Percentiles rank a stretch among this genome's conserved stretches.
phyloP scores from a whole-genome alignment of 2,888 invertebrate genomes.

The Lottia scabra region DNA sequence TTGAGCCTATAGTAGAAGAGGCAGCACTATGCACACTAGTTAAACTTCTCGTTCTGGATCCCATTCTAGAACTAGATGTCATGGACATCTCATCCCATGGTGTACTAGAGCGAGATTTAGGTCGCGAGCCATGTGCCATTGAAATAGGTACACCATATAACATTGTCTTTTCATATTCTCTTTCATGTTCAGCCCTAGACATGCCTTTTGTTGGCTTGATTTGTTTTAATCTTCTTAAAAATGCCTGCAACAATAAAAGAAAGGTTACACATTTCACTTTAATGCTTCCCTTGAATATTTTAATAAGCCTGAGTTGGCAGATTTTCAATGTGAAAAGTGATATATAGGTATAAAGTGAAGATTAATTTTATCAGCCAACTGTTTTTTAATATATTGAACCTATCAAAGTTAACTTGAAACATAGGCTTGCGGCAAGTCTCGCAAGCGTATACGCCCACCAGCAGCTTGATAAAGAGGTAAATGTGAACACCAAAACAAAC shows the following conservation, averaged over 20 bases:
- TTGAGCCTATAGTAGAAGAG: slow-evolving; percentile 24
- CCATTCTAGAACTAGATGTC: slow-evolving; percentile 6
- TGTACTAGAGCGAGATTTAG: background rate
- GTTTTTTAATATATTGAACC: too few species aligned
- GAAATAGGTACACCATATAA: slow-evolving; percentile 49
- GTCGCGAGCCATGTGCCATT: slow-evolving; percentile 29
- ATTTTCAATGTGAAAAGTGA: too few species aligned
- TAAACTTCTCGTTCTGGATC: slow-evolving; percentile 13
- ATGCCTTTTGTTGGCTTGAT: slow-evolving; percentile 50
- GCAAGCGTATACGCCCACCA: too few species aligned
- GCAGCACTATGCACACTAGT: slow-evolving; percentile 11
- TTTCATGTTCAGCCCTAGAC: slow-evolving; percentile 49
- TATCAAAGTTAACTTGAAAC: too few species aligned
- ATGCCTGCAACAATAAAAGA: slow-evolving; percentile 48
- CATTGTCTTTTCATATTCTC: slow-evolving; percentile 44
- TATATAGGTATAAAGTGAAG: too few species aligned
- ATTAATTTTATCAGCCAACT: too few species aligned
- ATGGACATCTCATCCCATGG: slow-evolving; percentile 7
- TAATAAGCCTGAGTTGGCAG: too few species aligned
- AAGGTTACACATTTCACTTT: too few species aligned
- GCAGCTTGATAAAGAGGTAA: too few species aligned
- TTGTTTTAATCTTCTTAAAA: slow-evolving; percentile 51
- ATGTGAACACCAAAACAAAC: too few species aligned
- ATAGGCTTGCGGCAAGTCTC: too few species aligned
- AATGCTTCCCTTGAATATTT: too few species aligned